Evolutionary conservation across 2,113 vertebrate genomes (phyloP).

Genomic region (Mandrillus leucophaeus): DNA sequence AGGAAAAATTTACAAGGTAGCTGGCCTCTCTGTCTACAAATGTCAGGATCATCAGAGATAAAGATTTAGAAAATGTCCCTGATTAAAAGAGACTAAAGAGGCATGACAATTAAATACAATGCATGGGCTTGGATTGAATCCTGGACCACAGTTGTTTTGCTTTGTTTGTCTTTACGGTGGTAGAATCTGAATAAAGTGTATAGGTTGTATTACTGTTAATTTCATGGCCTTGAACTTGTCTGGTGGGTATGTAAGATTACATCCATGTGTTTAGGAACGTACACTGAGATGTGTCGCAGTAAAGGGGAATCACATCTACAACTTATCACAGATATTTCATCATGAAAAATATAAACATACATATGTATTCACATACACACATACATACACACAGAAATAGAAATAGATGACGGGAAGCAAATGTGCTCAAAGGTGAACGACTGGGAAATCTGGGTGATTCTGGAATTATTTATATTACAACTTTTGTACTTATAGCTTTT

Average conservation of each 20-base stretch:
- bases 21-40: background rate
- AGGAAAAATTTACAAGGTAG: background rate
- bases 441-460: background rate
- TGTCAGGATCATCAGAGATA: background rate
- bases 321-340: background rate
- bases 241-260: background rate
- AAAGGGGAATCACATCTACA: background rate
- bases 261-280: background rate
- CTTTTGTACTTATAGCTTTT: background rate
- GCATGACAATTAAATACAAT: background rate
- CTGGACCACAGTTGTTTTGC: background rate
- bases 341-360: background rate
- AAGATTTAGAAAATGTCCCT: background rate
- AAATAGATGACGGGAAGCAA: background rate
- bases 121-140: background rate
- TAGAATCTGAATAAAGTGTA: background rate
- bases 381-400: background rate
- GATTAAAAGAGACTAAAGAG: background rate
- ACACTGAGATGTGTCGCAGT: background rate
- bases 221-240: background rate
- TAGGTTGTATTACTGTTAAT: background rate
- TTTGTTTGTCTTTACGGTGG: background rate
- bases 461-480: background rate
- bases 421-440: background rate
- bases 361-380: background rate